Base-by-base conservation (phyloP, 2,113 vertebrate species). In the Cyanoderma ruficeps region DNA sequence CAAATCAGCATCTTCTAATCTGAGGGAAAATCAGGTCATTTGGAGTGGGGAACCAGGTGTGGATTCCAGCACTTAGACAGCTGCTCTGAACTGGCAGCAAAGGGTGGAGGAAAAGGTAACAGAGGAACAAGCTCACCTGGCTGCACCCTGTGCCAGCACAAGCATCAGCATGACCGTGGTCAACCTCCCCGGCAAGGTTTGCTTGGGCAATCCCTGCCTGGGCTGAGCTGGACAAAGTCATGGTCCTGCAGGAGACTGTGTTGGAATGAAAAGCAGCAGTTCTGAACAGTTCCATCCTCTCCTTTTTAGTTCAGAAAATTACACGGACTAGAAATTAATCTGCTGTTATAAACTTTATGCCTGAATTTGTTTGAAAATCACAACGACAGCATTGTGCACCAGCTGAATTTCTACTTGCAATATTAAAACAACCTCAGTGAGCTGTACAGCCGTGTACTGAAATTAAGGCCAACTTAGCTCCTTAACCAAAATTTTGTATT, bases 91-190 rank as follows among this genome's bases (percentile, higher is more conserved):
- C 0, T 59, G 49, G 20, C 8, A 39, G 25, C 17, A 46, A 83
- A 64, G 10, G 27, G 13, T 37, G 78, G 30, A 69, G 64, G 59
- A 24, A 72, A 74, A 84, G 69, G 11, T 4, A 64, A 37, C 6
- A 31, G 4, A 20, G 37, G 50, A 30, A 41, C 9, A 84, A 49
- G n/a, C 20, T 14, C 55, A 7, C 4, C 46, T 11, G 42, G 33
- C 39, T 10, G 5, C 44, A 2, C 0, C 1, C 28, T 30, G 57
- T 21, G 47, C 84, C n/a, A 53, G 68, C 57, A 11, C 31, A 7
- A 8, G 0, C 17, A 20, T 2, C 63, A 9, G 17, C 3, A 27
- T 42, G 30, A 52, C 15, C 0, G 0, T 6, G 44, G 10, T 7
- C 46, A 52, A 3, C 35, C 55, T 56, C 30, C 2, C 22, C 25